These are phyloP conservation scores for Sthenelais limicola DNA, from an alignment of 2,888 invertebrate genomes.

Conservation along the genomic window DNA sequence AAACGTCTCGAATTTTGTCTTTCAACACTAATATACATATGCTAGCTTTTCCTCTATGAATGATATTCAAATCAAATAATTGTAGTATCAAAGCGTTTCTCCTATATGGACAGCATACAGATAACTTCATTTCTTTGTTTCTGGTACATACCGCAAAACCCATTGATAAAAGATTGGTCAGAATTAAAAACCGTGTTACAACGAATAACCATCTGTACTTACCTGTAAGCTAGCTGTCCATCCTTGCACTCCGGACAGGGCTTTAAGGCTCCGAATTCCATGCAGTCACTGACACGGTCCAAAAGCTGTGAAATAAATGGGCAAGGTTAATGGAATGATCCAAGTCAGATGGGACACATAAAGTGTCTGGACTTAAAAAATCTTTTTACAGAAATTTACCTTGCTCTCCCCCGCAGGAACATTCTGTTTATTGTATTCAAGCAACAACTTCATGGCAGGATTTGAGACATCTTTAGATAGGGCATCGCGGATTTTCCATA, in stretches of 20 bases:
- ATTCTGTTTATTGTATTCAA: slow-evolving; percentile 83
- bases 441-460: slow-evolving; percentile 77
- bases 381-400: slow-evolving; percentile 73
- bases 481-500: slow-evolving; percentile 80
- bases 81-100: too few species aligned
- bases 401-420: slow-evolving; percentile 79
- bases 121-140: too few species aligned
- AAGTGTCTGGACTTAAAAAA: not conserved
- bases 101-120: too few species aligned
- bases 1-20: too few species aligned
- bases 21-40: too few species aligned
- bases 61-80: too few species aligned
- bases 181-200: too few species aligned
- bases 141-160: too few species aligned
- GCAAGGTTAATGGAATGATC: not conserved
- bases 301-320: slow-evolving; percentile 77
- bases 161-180: too few species aligned
- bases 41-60: too few species aligned
- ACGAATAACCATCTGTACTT: too few species aligned
- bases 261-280: slow-evolving; percentile 88
- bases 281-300: slow-evolving; percentile 85
- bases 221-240: slow-evolving; percentile 78
- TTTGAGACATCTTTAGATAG: slow-evolving; percentile 78
- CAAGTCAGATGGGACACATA: not conserved
- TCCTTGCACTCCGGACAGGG: slow-evolving; percentile 85